These are phyloP conservation scores for Anoplolepis gracilipes DNA, from an alignment of 1,140 invertebrate species.

Conservation along the genomic window DNA sequence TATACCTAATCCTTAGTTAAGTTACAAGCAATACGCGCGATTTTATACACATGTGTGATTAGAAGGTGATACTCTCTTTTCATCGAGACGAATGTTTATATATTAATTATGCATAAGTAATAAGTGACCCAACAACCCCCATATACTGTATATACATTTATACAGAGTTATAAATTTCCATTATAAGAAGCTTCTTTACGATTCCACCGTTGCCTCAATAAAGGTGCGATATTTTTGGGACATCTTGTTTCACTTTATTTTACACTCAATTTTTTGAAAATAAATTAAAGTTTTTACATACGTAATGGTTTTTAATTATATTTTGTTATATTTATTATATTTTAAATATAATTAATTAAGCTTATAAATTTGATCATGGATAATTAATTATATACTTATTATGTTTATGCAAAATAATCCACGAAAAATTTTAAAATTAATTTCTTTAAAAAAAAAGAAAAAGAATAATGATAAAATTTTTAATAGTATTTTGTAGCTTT, in stretches of 20 bases:
- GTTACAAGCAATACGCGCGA: slow-evolving; percentile 65
- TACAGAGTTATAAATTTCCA: slow-evolving; percentile 60
- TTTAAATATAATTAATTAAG: background rate
- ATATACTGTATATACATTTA: slow-evolving; percentile 22
- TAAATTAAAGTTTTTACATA: no score
- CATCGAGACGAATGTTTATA: background rate
- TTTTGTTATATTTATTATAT: background rate
- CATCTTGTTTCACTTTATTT: slow-evolving; percentile 29
- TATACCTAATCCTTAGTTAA: slow-evolving; percentile 50
- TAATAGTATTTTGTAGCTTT: no score
- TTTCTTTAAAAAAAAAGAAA: no score
- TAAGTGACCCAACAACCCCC: background rate
- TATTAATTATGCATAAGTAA: background rate
- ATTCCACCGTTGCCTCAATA: slow-evolving; percentile 79
- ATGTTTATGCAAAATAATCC: background rate
- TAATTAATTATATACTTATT: background rate
- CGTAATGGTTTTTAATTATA: no score
- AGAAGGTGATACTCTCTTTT: slow-evolving; percentile 48
- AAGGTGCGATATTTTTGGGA: slow-evolving; percentile 80
- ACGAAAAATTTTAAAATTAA: background rate
- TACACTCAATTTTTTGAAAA: background rate
- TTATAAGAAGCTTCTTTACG: slow-evolving; percentile 71
- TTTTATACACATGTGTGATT: slow-evolving; percentile 66
- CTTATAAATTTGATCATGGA: background rate
- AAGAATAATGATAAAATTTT: no score